Percentiles rank a stretch among this genome's conserved stretches.
These are phyloP conservation scores for Plagiodera versicolora DNA, from an alignment of 2,888 invertebrate genomes.

Conservation along the genomic window DNA sequence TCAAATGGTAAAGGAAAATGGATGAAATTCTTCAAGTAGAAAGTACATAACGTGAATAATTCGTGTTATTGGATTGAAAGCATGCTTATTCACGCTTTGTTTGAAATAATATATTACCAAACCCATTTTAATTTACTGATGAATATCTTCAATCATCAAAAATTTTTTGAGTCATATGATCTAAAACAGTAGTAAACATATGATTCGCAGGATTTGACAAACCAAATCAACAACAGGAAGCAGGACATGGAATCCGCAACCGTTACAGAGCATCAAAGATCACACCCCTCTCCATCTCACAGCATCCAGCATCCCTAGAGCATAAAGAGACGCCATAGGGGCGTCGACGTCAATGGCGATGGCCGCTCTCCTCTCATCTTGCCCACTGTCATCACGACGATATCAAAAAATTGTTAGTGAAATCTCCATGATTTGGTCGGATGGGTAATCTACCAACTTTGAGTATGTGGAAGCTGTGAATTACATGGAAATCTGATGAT, in stretches of 20 bases:
- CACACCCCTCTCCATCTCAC: slow-evolving; percentile 44
- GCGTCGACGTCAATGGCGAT: slow-evolving; percentile 52
- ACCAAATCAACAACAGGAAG: neutral
- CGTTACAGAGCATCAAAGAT: slow-evolving; percentile 40
- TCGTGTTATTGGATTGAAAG: too few relatives aligned
- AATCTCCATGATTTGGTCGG: slow-evolving; percentile 29
- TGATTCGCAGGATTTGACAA: too few relatives aligned
- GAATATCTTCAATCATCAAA: too few relatives aligned
- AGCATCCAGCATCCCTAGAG: slow-evolving; percentile 46
- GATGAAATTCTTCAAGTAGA: too few relatives aligned
- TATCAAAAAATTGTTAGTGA: slow-evolving; percentile 47
- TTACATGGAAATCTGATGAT: too few relatives aligned
- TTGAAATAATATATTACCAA: too few relatives aligned
- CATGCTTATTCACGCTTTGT: too few relatives aligned
- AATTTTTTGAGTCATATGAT: too few relatives aligned
- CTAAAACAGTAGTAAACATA: too few relatives aligned
- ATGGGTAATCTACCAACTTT: slow-evolving; percentile 36
- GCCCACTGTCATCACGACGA: slow-evolving; percentile 48
- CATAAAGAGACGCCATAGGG: slow-evolving; percentile 51
- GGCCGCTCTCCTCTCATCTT: slow-evolving; percentile 35
- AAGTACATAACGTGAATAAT: too few relatives aligned
- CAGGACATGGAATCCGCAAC: slow-evolving; percentile 40
- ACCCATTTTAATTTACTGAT: too few relatives aligned
- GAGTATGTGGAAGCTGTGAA: slow-evolving; percentile 17
- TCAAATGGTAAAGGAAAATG: too few relatives aligned